Evolutionary conservation across 2,113 vertebrate species (phyloP), one percentile per base, ranked within the genome.

Genomic region (Paramormyrops kingsleyae): DNA sequence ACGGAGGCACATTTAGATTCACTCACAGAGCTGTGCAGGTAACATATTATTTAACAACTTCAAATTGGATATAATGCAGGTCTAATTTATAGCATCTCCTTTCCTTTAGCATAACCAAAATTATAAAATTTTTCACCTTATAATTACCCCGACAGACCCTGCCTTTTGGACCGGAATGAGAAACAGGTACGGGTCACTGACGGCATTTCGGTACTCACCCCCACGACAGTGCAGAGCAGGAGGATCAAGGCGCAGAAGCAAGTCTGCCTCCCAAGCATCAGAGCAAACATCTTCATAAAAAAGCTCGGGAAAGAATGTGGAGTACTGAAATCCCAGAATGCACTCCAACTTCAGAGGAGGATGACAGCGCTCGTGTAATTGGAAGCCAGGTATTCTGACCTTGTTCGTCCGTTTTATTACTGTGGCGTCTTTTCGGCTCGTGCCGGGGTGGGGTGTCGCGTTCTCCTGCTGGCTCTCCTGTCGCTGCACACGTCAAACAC

Each of bases 151-250:
- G 10, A 87, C 47, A 87, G 85, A 19, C 0, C 3, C 7, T 35
- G 21, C 15, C 13, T 77, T 53, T 39, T 27, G 27, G 10, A 24
- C 47, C 27, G 15, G 27, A 39, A 17, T 53, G 88, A 46, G 19
- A 44, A 9, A 42, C 27, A 87, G 19, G 85, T 90, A 21, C 4
- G 10, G 1, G 46, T 44, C 49, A 27, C 9, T 19, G 42, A n/a
- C 0, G 50, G 21, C 15, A 39, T 39, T 35, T 50, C 13, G 24
- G 2, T n/a, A 87, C 92, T 92, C 13, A 94, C 93, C 92, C 87
- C 83, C 56, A 90, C 39, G 83, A 85, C 47, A 35, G 90, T 86
- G 74, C 91, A 92, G 85, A 89, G 91, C 70, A 93, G 19, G n/a
- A 92, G 31, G 47, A 92, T 46, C 90, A 92, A 46, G 4, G 50